Evolutionary conservation across 2,888 invertebrate species (phyloP).

Genomic region (Eristalis arbustorum): DNA sequence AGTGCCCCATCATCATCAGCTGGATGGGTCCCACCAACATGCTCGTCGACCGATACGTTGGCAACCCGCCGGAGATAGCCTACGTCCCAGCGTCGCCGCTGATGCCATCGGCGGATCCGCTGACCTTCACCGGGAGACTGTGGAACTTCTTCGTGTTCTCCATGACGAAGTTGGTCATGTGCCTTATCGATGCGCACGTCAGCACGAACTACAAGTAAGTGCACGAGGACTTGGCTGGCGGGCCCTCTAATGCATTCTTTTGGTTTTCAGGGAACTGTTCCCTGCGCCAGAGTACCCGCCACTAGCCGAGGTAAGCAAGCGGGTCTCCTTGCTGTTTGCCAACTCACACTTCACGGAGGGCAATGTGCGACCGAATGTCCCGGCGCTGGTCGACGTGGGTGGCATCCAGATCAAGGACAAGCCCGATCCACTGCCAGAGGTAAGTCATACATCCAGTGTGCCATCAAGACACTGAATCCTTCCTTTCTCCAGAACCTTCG

Average conservation of each 20-base stretch:
- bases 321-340: constrained; percentile 74
- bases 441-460: constrained; percentile 14
- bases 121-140: constrained; percentile 73
- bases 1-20: constrained; percentile 70
- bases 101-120: constrained; percentile 18
- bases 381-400: constrained; percentile 76
- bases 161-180: neutral
- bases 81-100: constrained; percentile 23
- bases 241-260: neutral
- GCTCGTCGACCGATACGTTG: constrained; percentile 11
- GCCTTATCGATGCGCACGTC: neutral
- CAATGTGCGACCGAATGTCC: constrained; percentile 75
- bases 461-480: neutral
- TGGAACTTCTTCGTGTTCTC: constrained; percentile 59
- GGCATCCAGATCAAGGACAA: constrained; percentile 76
- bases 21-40: constrained; percentile 6
- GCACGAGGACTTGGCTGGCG: neutral
- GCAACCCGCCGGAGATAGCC: constrained; percentile 32
- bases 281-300: constrained; percentile 72
- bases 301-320: constrained; percentile 72
- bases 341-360: constrained; percentile 76
- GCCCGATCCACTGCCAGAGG: constrained; percentile 71
- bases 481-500: constrained; percentile 71
- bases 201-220: constrained; percentile 20
- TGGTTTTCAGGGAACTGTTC: constrained; percentile 68